Base-by-base conservation (phyloP, 92 coral and sea anemone genomes). In the Palythoa caribaeorum region DNA sequence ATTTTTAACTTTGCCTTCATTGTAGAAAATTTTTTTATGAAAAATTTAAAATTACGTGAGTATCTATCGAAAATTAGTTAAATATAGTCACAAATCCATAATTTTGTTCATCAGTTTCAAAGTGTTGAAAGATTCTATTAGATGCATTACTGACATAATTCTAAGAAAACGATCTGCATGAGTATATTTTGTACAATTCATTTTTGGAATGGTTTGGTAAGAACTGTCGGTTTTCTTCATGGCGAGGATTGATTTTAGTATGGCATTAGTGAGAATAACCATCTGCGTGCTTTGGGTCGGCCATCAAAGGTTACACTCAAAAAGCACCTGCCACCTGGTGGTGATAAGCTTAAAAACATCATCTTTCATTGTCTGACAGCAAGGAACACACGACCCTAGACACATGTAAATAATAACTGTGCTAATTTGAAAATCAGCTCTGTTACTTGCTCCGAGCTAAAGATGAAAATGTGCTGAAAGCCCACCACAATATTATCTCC, bases 391-490 rank as follows among this genome's bases (percentile, higher is more conserved):
- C 86, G 74, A 21, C 68, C 71, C 13, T 5, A 9, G 9, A 52
- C 86, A 65, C 86, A 35, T 28, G 76, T 50, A 48, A 65, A 21
- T 66, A 65, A 81, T 81, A 44, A 44, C 50, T 65, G 86, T 81
- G 86, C 63, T 81, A 81, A 81, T 81, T 66, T 81, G 86, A 81
- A 47, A 81, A 81, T 66, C 76, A 71, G 57, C 73, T 39, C 38
- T 44, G 57, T 63, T 5, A 80, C 54, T 48, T 60, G 48, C 74
- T 20, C 38, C 73, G 85, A 80, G 55, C 51, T 59, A 65, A 53
- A 40, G 40, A 65, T 14, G 71, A 81, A 81, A 66, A 48, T 6
- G 12, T 54, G 51, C 17, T 38, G 19, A 78, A 35, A 78, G 69
- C 20, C 16, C 1, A 5, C 13, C 14, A 78, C 35, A 78, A 28